Base-by-base conservation (phyloP, 1,140 invertebrate genomes). In the Platyscapa corneri region DNA sequence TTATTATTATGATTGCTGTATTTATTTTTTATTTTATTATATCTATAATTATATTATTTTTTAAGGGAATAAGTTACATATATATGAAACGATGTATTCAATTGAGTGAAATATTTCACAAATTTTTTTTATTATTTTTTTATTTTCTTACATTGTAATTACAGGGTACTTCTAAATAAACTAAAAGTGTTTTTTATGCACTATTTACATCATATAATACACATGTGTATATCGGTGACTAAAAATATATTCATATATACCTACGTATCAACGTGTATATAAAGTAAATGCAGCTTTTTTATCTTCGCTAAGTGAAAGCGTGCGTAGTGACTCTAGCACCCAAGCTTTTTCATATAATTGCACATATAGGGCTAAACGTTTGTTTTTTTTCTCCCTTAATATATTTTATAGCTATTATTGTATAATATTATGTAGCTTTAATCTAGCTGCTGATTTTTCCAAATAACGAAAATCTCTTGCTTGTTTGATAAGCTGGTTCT, bases 301-400 rank as follows among this genome's bases (percentile, higher is more conserved):
- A 46, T 79, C 42, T 46, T 79, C 10, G 82, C 8, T 20, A 65
- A 80, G 77, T 64, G 42, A 64, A 49, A 75, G 82, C 49, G 42
- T 70, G 56, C 8, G 10, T 64, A 20, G 3, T 64, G 65, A 74
- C 46, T 78, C 60, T 64, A 83, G 76, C 49, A 42, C 70, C 53
- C 18, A 60, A 82, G 82, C 79, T 87, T 87, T 87, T 84, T 83
- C 86, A 75, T 30, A 77, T 32, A 86, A 46, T 84, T 86, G 85
- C 30, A 70, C 75, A 30, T n/a, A 70, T 65, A 20, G 56, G 77
- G n/a, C n/a, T 67, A 79, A 60, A 82, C 84, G 79, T 23, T 3
- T 49, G 20, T 79, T 85, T 85, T 72, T 56, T 82, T 76, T 60
- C 76, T 72, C 42, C 27, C 65, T 42, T 34, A 42, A 10, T 32